Evolutionary conservation across 2,113 vertebrate species (phyloP).

Genomic region (Colius striatus): DNA sequence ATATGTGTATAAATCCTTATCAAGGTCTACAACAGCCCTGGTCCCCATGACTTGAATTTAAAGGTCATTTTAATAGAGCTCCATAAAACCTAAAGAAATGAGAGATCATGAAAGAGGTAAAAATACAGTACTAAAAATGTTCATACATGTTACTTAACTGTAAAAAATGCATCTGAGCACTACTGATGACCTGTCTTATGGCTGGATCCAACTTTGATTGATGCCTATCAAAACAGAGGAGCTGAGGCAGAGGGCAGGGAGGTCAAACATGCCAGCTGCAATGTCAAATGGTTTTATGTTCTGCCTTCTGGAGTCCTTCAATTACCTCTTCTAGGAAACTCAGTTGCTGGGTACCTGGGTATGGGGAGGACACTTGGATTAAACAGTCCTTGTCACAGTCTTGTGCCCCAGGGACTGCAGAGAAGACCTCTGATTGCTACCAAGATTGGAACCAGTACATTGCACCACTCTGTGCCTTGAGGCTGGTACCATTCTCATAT

Average conservation of each 20-base stretch:
- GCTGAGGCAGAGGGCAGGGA: not conserved
- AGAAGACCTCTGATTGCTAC: not conserved
- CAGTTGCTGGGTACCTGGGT: not conserved
- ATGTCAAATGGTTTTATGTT: not conserved
- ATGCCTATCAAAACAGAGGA: not conserved
- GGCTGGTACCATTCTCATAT: not conserved
- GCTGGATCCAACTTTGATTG: not conserved
- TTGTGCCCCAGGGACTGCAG: not conserved
- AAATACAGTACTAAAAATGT: not conserved
- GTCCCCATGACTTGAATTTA: not conserved
- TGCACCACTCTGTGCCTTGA: not conserved
- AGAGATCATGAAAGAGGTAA: not conserved
- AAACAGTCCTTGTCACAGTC: not conserved
- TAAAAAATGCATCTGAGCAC: not conserved
- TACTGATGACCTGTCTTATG: not conserved
- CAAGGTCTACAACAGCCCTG: not conserved
- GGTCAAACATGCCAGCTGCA: not conserved
- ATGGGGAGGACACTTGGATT: not conserved
- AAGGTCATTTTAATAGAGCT: slow-evolving; percentile 6
- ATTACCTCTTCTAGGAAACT: not conserved
- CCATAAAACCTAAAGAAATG: not conserved
- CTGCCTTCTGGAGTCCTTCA: not conserved
- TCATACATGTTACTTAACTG: not conserved
- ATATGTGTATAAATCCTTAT: not conserved
- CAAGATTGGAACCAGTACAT: not conserved